phyloP scores from a whole-genome alignment of 2,888 invertebrate genomes.

The Glyphotaelius pellucidus region DNA sequence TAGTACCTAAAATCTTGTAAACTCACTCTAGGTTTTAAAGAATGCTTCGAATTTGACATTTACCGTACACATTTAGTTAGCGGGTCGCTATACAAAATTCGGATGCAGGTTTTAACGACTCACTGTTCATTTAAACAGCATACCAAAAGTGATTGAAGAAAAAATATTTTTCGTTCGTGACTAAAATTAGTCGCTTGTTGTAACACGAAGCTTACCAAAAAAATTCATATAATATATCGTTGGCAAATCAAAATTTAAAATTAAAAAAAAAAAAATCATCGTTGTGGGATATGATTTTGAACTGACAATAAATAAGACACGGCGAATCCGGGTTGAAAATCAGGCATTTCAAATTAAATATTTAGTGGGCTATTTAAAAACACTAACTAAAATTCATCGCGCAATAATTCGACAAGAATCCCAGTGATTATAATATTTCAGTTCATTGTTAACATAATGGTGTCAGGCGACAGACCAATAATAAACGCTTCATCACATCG shows the following conservation, averaged over 20 bases:
- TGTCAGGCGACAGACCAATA: constrained; percentile 21
- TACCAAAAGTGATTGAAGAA: no score
- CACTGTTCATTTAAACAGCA: no score
- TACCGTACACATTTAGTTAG: no score
- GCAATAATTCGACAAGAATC: background rate
- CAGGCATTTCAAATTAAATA: background rate
- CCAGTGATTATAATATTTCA: background rate
- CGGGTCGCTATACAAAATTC: no score
- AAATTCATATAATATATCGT: background rate
- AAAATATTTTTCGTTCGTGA: background rate
- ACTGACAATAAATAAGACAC: background rate
- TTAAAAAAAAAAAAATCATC: no score
- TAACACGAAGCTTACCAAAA: background rate
- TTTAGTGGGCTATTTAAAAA: background rate
- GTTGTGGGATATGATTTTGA: background rate
- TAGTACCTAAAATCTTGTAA: no score
- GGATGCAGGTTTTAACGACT: no score
- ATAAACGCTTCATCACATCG: background rate
- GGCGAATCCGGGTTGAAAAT: background rate
- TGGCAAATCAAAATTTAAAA: background rate
- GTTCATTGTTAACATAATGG: constrained; percentile 2
- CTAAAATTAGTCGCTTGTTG: background rate
- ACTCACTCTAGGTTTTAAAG: no score
- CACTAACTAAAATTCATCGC: background rate
- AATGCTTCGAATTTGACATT: no score